Evolutionary conservation across 2,113 vertebrate species (phyloP).

Genomic region (Hystrix cristata): DNA sequence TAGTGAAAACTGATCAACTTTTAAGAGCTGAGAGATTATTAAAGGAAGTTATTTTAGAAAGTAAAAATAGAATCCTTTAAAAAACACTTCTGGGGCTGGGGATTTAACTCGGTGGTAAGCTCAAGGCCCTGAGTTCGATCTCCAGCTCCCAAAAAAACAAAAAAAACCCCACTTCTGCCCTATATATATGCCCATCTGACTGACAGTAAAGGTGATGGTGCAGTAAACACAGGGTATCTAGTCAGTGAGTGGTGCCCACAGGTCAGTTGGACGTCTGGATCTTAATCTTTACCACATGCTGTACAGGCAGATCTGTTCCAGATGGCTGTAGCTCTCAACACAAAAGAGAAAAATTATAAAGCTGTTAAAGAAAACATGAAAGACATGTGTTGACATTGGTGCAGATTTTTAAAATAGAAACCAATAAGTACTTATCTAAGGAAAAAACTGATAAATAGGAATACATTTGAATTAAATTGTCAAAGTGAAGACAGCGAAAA

Average conservation of each 20-base stretch:
- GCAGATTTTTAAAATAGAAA: constrained; percentile 27
- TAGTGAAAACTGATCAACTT: constrained; percentile 34
- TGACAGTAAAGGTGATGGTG: neutral
- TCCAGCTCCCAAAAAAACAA: too few relatives aligned
- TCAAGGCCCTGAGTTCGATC: too few relatives aligned
- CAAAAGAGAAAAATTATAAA: neutral
- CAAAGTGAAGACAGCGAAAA: constrained; percentile 2
- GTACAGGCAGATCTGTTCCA: neutral
- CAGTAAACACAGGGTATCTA: neutral
- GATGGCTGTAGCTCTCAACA: neutral
- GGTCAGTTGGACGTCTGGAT: neutral
- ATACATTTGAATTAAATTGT: neutral
- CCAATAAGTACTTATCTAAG: neutral
- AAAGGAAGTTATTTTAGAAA: constrained; percentile 8
- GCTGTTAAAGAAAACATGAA: neutral
- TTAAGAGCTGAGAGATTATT: neutral
- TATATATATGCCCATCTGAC: neutral
- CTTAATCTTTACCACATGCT: neutral
- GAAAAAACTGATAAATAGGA: neutral
- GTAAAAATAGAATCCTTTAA: neutral
- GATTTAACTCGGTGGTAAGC: too few relatives aligned
- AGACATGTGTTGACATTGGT: neutral
- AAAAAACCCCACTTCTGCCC: neutral
- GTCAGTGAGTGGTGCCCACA: neutral
- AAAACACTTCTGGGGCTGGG: too few relatives aligned